Evolutionary conservation across 2,113 vertebrate genomes (phyloP).

Genomic region (Gallinago undulata): DNA sequence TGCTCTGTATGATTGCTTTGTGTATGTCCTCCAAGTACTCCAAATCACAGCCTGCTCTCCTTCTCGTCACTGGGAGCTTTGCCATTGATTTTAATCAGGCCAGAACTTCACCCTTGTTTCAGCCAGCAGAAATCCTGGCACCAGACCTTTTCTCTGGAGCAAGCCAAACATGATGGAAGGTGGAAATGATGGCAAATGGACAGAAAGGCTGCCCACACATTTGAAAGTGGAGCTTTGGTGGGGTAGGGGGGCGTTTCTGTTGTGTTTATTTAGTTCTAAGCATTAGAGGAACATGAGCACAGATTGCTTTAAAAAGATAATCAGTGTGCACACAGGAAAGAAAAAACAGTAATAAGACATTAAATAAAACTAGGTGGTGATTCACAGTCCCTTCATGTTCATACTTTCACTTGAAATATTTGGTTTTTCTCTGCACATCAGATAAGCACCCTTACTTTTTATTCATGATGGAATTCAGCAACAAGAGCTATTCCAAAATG

Average conservation of each 20-base stretch:
- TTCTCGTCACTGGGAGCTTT: not conserved
- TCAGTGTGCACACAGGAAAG: not conserved
- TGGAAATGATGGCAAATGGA: not conserved
- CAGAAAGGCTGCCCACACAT: not conserved
- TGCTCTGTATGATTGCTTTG: constrained; percentile 23
- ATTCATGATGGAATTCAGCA: not conserved
- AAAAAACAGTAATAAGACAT: not conserved
- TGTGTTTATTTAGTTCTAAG: not conserved
- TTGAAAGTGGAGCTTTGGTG: not conserved
- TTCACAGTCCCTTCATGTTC: not conserved
- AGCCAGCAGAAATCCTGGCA: constrained; percentile 47
- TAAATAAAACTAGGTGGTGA: not conserved
- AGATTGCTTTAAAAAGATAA: not conserved
- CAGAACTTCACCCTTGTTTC: constrained; percentile 38
- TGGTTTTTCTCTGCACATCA: not conserved
- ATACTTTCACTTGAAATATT: not conserved
- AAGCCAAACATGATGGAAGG: not conserved
- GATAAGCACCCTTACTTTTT: constrained; percentile 20
- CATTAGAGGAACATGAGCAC: not conserved
- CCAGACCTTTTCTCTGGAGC: not conserved
- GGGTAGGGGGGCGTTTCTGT: not conserved
- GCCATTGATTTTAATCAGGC: constrained; percentile 37
- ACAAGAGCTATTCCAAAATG: not conserved
- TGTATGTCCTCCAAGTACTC: not conserved
- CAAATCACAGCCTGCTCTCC: constrained; percentile 28